Evolutionary conservation across 2,888 invertebrate species (phyloP).

Genomic region (Trichogramma dendrolimi): DNA sequence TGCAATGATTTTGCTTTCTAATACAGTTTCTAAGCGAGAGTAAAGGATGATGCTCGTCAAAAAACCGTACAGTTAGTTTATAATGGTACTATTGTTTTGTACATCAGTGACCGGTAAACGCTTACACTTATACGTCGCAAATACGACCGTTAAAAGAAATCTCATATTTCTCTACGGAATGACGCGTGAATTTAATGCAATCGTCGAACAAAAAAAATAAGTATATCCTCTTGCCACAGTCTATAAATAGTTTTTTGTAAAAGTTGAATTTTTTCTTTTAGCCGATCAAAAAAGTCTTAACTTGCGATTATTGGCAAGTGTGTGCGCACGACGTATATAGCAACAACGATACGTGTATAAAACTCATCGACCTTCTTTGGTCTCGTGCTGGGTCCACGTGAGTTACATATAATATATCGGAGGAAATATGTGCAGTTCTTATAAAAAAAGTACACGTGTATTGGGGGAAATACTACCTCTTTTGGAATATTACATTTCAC

Average conservation of each 20-base stretch:
- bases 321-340: constrained; percentile 2
- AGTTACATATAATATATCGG: constrained; percentile 5
- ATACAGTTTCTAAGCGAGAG: no score
- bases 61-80: no score
- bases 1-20: no score
- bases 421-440: constrained; percentile 9
- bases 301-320: not conserved
- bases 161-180: no score
- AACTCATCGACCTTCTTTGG: constrained; percentile 23
- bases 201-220: not conserved
- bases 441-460: constrained; percentile 8
- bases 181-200: not conserved
- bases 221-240: not conserved
- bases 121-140: no score
- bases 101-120: no score
- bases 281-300: no score
- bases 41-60: no score
- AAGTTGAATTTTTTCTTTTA: no score
- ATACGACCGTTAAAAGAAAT: no score
- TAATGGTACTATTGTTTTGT: no score
- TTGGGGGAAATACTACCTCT: not conserved
- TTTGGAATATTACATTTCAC: not conserved
- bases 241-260: no score
- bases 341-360: constrained; percentile 12
- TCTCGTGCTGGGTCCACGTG: constrained; percentile 35